Evolutionary conservation across 2,797 vertebrate species (phyloP).

Genomic region (Labeo calbasu): DNA sequence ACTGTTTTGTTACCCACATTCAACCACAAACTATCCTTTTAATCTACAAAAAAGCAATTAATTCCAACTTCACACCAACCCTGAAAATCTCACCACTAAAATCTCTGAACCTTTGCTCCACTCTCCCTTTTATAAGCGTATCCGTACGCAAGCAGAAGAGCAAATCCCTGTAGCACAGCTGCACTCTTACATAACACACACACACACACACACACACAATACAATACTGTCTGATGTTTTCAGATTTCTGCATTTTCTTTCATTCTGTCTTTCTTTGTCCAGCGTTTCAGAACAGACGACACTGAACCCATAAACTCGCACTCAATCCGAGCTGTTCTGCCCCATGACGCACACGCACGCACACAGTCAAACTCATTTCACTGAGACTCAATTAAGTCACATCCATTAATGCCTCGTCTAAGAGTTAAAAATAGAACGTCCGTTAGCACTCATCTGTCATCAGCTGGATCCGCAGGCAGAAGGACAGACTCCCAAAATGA

Average conservation of each 20-base stretch:
- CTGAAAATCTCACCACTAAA: background rate
- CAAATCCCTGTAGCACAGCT: slow-evolving; percentile 48
- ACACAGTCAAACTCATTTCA: slow-evolving; percentile 23
- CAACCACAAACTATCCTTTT: background rate
- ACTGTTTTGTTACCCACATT: background rate
- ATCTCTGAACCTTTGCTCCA: slow-evolving; percentile 13
- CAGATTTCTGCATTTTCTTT: slow-evolving; percentile 22
- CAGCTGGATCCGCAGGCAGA: slow-evolving; percentile 16
- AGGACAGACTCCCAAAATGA: slow-evolving; percentile 13
- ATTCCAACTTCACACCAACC: background rate
- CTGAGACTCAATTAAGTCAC: slow-evolving; percentile 45
- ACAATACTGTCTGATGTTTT: slow-evolving; percentile 29
- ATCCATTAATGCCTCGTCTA: slow-evolving; percentile 46
- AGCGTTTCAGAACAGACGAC: slow-evolving; percentile 12
- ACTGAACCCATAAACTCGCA: background rate
- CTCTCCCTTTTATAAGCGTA: slow-evolving; percentile 27
- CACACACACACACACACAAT: slow-evolving; percentile 27
- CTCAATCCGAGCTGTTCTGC: background rate
- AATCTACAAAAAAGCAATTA: background rate
- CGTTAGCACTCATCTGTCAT: slow-evolving; percentile 22
- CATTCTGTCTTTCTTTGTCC: background rate
- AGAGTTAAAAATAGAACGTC: slow-evolving; percentile 39
- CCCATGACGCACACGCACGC: background rate
- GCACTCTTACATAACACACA: slow-evolving; percentile 41
- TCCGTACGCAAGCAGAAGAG: slow-evolving; percentile 17